Evolutionary conservation across 1,140 invertebrate genomes (phyloP), one percentile per base, ranked within the genome.

Genomic region (Meloidogyne floridensis): DNA sequence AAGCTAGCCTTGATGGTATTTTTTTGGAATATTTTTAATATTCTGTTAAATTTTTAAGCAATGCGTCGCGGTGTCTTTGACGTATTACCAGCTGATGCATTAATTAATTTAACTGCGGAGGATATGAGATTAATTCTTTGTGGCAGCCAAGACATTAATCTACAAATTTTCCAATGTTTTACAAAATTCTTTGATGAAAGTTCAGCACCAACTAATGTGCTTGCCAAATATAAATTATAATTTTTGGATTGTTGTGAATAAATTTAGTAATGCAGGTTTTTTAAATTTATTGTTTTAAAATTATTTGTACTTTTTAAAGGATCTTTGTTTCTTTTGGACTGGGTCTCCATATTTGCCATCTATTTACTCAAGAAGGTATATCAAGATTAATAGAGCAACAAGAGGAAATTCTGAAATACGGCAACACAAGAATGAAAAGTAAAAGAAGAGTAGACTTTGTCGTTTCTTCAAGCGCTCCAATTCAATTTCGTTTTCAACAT

Each of bases 191-290:
- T 96, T 90, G 96, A 99, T 91, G 97, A 99, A 91, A 82, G 96
- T 85, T 95, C 95, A 47, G 90, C 91, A 51, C 83, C 85, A 10
- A 78, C 83, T 43, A 95, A 97, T 86, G 93, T 95, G 85, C 92
- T 98, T 47, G 93, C 95, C 13, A 94, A 95, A 89, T 98, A 98
- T 91, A 99, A 99, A 91, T 20, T 93, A 95, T 81, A 99, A 97
- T 97, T 93, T 99, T 65, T 99, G 97, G 97, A 95, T 95, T 8
- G 98, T 98, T 86, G 95, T 98, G n/a, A 96, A 98, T 90, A 98
- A 97, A 91, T 98, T 99, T 95, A 95, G 94, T 80, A 95, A 95
- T 89, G 92, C 95, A 74, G 97, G 99, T 71, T 13, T 20, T 10
- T n/a, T 11, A 47, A 47, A 8, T 18, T 42, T 59, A n/a, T 7